Evolutionary conservation across 2,888 invertebrate species (phyloP), one percentile per base, ranked within the genome.

Genomic region (Polyploca ridens): DNA sequence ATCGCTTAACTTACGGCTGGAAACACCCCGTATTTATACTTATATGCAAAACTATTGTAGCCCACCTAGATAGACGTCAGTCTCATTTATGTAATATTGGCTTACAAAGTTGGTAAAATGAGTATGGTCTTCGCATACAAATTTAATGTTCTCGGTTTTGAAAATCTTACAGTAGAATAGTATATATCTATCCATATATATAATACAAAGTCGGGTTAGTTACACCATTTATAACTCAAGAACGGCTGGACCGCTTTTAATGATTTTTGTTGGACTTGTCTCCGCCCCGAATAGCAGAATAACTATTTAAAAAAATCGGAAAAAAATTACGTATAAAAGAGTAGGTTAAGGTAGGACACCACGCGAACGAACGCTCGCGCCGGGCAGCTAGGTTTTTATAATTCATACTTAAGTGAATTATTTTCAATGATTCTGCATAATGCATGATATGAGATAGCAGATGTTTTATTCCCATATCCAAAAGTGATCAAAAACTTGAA

Each of bases 1-100:
- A 89, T 96, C 95, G 95, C 96, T 96, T 95, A 95, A 95, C 94
- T 96, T 96, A 94, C 95, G 95, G 94, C 95, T 96, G 94, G 79
- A 89, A 89, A 90, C 74, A 87, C 78, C 83, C 77, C 78, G 73
- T 64, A 67, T 64, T 66, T 68, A 62, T 58, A 69, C 59, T 44
- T 49, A 41, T 19, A 5, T 41, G 41, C 38, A 38, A 11, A 7
- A n/a, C 38, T 38, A 60, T 10, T 19, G 19, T 19, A 44, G 3
- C 54, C 61, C 41, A 13, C 38, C 60, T 16, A 35, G 0, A 10
- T 27, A 35, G 38, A 35, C 5, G 10, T 8, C 10, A 16, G 16
- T 13, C 16, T n/a, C 59, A 35, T 35, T 35, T 38, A 16, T 13
- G 14, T 14, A 14, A 11, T 27, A 2, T 33, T 33, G 58, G 3